Evolutionary conservation across 2,113 vertebrate species (phyloP), one percentile per base, ranked within the genome.

Genomic region (Uria aalge): DNA sequence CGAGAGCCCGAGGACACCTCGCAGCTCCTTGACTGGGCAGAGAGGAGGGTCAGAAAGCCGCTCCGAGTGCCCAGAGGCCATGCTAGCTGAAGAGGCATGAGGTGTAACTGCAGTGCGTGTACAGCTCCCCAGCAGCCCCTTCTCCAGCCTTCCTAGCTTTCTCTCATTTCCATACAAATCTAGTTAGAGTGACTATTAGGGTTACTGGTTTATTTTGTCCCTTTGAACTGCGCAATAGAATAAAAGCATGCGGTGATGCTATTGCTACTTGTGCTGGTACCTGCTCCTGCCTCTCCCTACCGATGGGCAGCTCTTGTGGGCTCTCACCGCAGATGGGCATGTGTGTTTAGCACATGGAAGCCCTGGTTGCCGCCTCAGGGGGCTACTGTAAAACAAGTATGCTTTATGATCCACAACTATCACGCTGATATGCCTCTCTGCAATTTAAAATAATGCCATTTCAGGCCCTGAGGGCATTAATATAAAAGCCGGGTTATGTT

Each of bases 301-400:
- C 6, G 19, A 21, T 0, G 20, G 34, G n/a, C 36, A 75, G 47
- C 69, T 67, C 50, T 0, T 0, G 11, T 1, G 11, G 55, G 32
- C 47, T 80, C 48, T 60, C 43, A 15, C 16, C 3, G 3, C 38
- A 50, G 55, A 29, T 2, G 26, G 45, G 22, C 6, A 23, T 8
- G 4, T 0, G 18, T 11, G 52, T 29, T 77, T 26, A 52, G 74
- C 52, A 30, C 3, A 8, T 19, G 3, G 30, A 67, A 59, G 43
- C 22, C 41, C 69, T 60, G 34, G 19, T 52, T 79, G 67, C 27
- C 0, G 12, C 8, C 47, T 71, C 6, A 8, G 72, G 16, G 29
- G 57, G 21, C 30, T 60, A 27, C 0, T 69, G 36, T 40, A 79
- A 75, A 91, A 72, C 73, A 82, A 94, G 36, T 12, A 21, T 1